Conservation (phyloP, 1,140 invertebrate genomes). For the Habropoda laboriosa region DNA sequence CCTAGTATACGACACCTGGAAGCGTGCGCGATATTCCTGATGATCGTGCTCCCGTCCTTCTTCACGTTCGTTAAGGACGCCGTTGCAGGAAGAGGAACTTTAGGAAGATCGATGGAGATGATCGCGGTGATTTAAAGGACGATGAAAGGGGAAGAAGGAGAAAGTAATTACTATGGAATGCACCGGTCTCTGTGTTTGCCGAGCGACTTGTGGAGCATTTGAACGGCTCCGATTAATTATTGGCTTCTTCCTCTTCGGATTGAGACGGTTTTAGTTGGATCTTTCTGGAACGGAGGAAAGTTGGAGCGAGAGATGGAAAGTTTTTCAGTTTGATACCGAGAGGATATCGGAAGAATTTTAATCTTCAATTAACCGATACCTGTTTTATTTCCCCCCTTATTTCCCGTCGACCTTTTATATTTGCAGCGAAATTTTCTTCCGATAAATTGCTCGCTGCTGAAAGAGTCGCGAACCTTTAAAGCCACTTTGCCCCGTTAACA, state of each 20-base stretch:
- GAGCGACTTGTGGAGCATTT: not conserved
- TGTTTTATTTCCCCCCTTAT: no score
- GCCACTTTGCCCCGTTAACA: not conserved
- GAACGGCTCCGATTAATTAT: not conserved
- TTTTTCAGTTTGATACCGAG: no score
- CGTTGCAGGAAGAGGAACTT: no score
- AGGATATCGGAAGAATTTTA: not conserved
- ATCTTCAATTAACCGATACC: not conserved
- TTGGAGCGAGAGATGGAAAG: no score
- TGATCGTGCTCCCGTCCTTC: not conserved
- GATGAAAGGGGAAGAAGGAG: not conserved
- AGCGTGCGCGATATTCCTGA: not conserved
- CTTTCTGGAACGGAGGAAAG: no score
- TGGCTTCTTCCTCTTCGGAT: not conserved
- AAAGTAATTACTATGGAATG: not conserved
- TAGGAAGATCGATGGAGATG: no score
- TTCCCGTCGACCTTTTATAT: no score
- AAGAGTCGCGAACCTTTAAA: conserved; percentile 1
- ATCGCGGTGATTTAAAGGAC: no score
- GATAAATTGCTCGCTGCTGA: conserved; percentile 17
- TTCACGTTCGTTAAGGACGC: not conserved
- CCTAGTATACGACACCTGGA: not conserved
- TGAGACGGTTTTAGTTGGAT: no score
- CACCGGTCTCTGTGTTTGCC: not conserved
- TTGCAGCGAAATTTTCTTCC: no score